phyloP scores from a whole-genome alignment of 1,140 invertebrate species.

The Acromyrmex charruanus region DNA sequence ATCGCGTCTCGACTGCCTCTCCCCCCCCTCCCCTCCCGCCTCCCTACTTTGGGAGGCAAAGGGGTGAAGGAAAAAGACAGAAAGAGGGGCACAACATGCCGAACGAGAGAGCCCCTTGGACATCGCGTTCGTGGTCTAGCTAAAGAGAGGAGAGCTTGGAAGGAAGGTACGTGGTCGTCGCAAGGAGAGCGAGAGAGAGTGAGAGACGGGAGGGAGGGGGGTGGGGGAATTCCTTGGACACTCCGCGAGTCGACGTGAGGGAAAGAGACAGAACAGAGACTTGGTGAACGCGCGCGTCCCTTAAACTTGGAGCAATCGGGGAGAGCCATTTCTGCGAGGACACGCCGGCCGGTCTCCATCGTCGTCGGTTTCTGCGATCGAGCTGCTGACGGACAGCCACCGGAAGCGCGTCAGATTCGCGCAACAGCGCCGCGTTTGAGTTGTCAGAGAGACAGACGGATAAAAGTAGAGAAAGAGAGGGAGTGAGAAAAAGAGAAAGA shows the following conservation, averaged over 20 bases:
- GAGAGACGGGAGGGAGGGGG: constrained; percentile 9
- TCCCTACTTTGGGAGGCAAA: constrained; percentile 44
- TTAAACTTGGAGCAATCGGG: constrained; percentile 70
- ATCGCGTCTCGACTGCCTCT: constrained; percentile 77
- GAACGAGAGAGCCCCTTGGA: constrained; percentile 72
- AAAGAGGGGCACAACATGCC: constrained; percentile 64
- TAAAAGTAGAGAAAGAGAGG: constrained; percentile 51
- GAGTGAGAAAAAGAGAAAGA: constrained; percentile 49
- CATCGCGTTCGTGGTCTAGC: constrained; percentile 72
- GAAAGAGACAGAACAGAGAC: neutral
- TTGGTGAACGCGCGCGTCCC: too few species aligned
- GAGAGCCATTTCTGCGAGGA: constrained; percentile 75
- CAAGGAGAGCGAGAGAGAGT: constrained; percentile 31
- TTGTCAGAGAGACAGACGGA: constrained; percentile 60
- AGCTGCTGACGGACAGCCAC: constrained; percentile 66
- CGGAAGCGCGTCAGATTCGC: constrained; percentile 69
- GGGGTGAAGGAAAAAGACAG: constrained; percentile 56
- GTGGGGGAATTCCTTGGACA: constrained; percentile 50
- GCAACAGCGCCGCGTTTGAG: constrained; percentile 67
- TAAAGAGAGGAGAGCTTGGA: constrained; percentile 73
- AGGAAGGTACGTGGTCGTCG: constrained; percentile 75
- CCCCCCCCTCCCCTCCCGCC: neutral
- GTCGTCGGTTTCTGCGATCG: constrained; percentile 72
- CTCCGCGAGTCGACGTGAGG: constrained; percentile 62
- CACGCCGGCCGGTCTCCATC: constrained; percentile 67